phyloP scores from a whole-genome alignment of 2,113 vertebrate species.

The Amblyopsis rosae region DNA sequence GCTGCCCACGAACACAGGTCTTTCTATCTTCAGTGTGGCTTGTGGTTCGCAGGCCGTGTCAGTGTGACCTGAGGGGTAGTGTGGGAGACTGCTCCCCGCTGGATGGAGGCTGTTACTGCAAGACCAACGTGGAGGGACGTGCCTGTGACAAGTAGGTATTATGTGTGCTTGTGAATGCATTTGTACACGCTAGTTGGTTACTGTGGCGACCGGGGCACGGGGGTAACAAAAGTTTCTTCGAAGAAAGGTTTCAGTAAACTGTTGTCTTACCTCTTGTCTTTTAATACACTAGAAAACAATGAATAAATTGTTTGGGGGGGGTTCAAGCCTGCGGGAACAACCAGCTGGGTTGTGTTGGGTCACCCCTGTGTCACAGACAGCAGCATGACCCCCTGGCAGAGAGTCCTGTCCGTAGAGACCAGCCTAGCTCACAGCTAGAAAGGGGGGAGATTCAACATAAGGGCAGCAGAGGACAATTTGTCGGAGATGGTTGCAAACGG shows the following conservation, averaged over 20 bases:
- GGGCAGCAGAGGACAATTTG: not conserved
- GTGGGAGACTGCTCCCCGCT: slow-evolving; percentile 78
- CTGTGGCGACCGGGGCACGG: too few species aligned
- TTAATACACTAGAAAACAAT: too few species aligned
- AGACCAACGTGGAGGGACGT: slow-evolving; percentile 83
- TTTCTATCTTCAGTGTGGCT: not conserved
- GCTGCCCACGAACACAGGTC: too few species aligned
- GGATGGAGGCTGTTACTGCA: slow-evolving; percentile 86
- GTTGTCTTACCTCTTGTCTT: too few species aligned
- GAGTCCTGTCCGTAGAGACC: not conserved
- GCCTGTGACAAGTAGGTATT: slow-evolving; percentile 83
- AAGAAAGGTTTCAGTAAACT: too few species aligned
- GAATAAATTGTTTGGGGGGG: not conserved
- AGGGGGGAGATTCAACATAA: slow-evolving; percentile 25
- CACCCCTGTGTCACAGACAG: not conserved
- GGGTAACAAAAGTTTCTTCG: too few species aligned
- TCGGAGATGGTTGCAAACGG: slow-evolving; percentile 21
- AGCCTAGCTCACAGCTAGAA: not conserved
- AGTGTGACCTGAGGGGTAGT: slow-evolving; percentile 79
- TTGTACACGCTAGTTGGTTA: too few species aligned
- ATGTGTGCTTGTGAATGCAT: not conserved
- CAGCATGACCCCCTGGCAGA: slow-evolving; percentile 2
- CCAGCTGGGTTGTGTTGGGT: slow-evolving; percentile 29
- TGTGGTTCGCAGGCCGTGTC: slow-evolving; percentile 78
- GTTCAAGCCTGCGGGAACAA: slow-evolving; percentile 39